Percentiles rank a stretch among this genome's conserved stretches.
Conservation (phyloP, 2,888 invertebrate species). For the Amphipyra berbera region DNA sequence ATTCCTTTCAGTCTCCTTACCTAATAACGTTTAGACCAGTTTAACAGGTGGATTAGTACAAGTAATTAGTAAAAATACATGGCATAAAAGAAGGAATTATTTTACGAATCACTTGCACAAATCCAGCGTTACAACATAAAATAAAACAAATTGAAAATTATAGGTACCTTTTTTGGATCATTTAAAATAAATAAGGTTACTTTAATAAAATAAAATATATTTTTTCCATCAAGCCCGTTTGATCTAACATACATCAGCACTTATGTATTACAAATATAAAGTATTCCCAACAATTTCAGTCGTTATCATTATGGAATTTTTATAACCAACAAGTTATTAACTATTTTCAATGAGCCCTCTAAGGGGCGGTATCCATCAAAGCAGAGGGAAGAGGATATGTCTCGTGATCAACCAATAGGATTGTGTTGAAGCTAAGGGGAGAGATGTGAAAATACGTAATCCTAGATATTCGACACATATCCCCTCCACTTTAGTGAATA, state of each 20-base stretch:
- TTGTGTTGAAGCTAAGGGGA: too few species aligned
- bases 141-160: neutral
- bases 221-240: conserved; percentile 12
- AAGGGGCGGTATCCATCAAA: too few species aligned
- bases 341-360: conserved; percentile 17
- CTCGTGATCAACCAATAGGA: too few species aligned
- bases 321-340: conserved; percentile 13
- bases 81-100: neutral
- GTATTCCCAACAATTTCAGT: conserved; percentile 28
- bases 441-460: too few species aligned
- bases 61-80: neutral
- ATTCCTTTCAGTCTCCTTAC: conserved; percentile 23
- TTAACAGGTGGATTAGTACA: conserved; percentile 3
- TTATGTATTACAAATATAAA: conserved; percentile 24
- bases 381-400: too few species aligned
- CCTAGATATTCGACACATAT: too few species aligned
- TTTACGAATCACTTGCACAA: neutral
- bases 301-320: conserved; percentile 11
- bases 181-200: conserved; percentile 23
- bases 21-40: conserved; percentile 5
- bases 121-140: neutral
- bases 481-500: too few species aligned
- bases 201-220: conserved; percentile 4
- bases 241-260: conserved; percentile 39
- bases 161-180: conserved; percentile 2